Evolutionary conservation across 2,113 vertebrate species (phyloP).

Genomic region (Lepus europaeus): DNA sequence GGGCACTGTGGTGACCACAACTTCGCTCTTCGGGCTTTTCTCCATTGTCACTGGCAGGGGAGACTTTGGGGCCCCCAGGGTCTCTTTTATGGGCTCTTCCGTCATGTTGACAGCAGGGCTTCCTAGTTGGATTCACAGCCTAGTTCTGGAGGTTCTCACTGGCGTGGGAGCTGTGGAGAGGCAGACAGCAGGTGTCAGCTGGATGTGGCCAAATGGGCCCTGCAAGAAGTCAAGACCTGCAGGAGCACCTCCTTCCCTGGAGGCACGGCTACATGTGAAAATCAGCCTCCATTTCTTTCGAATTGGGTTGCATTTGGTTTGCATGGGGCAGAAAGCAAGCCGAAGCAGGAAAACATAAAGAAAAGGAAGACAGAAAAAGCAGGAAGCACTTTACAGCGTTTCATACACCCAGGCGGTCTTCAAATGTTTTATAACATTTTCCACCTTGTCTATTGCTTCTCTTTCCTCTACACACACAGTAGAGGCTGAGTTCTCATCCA

Average conservation of each 20-base stretch:
- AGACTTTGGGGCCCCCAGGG: conserved; percentile 88
- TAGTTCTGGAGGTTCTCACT: conserved; percentile 75
- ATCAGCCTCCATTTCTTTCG: not conserved
- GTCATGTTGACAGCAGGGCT: conserved; percentile 87
- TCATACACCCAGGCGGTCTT: not conserved
- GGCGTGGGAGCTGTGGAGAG: conserved; percentile 71
- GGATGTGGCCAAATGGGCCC: too few relatives aligned
- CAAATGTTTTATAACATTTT: conserved; percentile 62
- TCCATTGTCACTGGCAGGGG: conserved; percentile 85
- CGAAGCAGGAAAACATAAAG: conserved; percentile 25
- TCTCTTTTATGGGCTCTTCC: conserved; percentile 91
- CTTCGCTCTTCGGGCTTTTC: conserved; percentile 87
- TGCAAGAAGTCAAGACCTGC: not conserved
- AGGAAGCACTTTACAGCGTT: conserved; percentile 63
- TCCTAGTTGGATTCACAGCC: not conserved
- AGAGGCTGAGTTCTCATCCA: not conserved
- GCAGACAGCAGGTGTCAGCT: conserved; percentile 45
- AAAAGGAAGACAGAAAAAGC: conserved; percentile 55
- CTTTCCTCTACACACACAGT: not conserved
- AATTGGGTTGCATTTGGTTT: not conserved
- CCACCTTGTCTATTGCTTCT: conserved; percentile 47
- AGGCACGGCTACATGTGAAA: not conserved
- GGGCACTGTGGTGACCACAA: conserved; percentile 88
- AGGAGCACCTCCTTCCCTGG: not conserved
- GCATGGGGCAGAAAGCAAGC: not conserved